Base-by-base conservation (phyloP, 2,888 invertebrate species). In the Eupithecia abbreviata region DNA sequence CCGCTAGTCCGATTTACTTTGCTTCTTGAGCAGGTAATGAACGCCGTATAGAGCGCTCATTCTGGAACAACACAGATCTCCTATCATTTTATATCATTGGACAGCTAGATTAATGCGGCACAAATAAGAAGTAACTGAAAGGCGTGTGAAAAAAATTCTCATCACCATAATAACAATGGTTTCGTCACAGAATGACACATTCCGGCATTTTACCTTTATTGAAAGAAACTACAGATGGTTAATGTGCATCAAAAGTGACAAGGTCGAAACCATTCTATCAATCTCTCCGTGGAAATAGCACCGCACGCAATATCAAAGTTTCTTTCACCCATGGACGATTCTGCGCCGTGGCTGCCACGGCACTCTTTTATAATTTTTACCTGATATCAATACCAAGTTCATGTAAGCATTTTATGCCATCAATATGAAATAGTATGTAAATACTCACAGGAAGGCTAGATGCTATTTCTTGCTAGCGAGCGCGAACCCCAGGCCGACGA, bases 401-500 rank as follows among this genome's bases (percentile, higher is more conserved):
- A n/a, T n/a, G n/a, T 3, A n/a, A 51, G 6, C 41, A 13, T 1
- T 13, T 30, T 6, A 1, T 43, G 13, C 41, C 66, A 41, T 67
- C 6, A 42, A 6, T 10, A n/a, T 43, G 7, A 9, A 43, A 43
- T 66, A 67, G 67, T 42, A n/a, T 18, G 15, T 65, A 30, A 6
- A 66, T 83, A 93, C 94, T 94, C 80, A 94, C 94, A 93, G 72
- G 62, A 93, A 80, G 81, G 90, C 90, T 85, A 87, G 86, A 83
- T 92, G 93, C 89, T 94, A 94, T 93, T 94, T 96, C 88, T 86
- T 96, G 90, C 95, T 96, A 47, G 97, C 96, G 84, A 98, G 95
- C 73, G 98, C 98, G 82, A 98, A 96, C 78, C 98, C 98, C 42
- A 98, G 96, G 65, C 98, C 98, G 42, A 98, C 96, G 73, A 98